Evolutionary conservation across 1,140 invertebrate genomes (phyloP).

Genomic region (Dreissena rostriformis): DNA sequence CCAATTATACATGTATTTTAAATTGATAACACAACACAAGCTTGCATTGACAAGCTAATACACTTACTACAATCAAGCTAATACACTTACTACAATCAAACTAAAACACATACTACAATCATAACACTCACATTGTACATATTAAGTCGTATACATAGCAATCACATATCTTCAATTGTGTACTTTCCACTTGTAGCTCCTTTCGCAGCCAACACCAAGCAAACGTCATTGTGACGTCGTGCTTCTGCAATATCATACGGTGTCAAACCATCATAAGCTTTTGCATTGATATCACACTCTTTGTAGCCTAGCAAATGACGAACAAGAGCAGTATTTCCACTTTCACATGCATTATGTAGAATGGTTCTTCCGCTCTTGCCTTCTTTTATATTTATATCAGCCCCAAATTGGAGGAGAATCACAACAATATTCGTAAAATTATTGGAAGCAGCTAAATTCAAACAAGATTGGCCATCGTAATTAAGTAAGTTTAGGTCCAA

Average conservation of each 20-base stretch:
- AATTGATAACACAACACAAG: too few species aligned
- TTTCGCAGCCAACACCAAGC: slow-evolving; percentile 8
- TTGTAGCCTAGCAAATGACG: not conserved
- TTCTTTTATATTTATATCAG: slow-evolving; percentile 86
- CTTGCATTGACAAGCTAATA: too few species aligned
- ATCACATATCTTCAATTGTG: too few species aligned
- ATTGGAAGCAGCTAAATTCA: slow-evolving; percentile 63
- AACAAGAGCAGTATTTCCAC: slow-evolving; percentile 9
- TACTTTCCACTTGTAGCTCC: slow-evolving; percentile 16
- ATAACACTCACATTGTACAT: too few species aligned
- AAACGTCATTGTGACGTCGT: not conserved
- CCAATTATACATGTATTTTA: too few species aligned
- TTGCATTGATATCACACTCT: slow-evolving; percentile 29
- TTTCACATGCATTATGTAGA: slow-evolving; percentile 16
- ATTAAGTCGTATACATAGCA: too few species aligned
- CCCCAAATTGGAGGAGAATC: slow-evolving; percentile 54
- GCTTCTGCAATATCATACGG: slow-evolving; percentile 35
- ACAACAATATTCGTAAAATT: slow-evolving; percentile 54
- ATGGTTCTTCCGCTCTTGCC: slow-evolving; percentile 33
- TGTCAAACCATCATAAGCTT: slow-evolving; percentile 32
- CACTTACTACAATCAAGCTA: too few species aligned
- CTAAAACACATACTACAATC: too few species aligned
- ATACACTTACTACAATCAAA: too few species aligned
- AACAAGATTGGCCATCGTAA: slow-evolving; percentile 89
- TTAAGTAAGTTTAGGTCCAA: slow-evolving; percentile 87